Base-by-base conservation (phyloP, 1,140 invertebrate species). In the Leptinotarsa defecta region DNA sequence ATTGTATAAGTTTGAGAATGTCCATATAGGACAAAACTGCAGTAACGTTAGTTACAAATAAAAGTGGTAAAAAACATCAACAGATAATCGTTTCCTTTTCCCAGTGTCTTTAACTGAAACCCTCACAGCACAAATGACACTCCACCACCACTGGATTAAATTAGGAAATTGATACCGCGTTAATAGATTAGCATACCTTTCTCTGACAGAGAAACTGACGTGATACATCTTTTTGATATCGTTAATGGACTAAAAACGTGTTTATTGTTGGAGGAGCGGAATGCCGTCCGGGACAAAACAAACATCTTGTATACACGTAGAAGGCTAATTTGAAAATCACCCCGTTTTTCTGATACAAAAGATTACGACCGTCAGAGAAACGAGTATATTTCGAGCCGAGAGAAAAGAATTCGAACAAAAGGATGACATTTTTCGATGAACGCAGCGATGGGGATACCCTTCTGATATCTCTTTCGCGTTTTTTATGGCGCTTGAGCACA, bases 151-250 rank as follows among this genome's bases (percentile, higher is more conserved):
- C 67, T 68, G 67, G 13, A 43, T 3, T 68, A n/a, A 68, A 49
- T 68, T 68, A 68, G 67, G 67, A 68, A 68, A 68, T 68, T 68
- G 67, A 68, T 68, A 68, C 15, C 5, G 34, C 24, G 24, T 43
- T 43, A 48, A 43, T 13, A 68, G 67, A 68, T 68, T 68, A 68
- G 67, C 67, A 68, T 68, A 68, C 43, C 67, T 43, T 13, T 3
- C 24, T 17, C n/a, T 68, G 67, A 68, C 67, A n/a, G 24, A 68
- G 24, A 27, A 20, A 68, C 67, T 68, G 67, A 68, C 43, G 43
- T 19, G 67, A 68, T 68, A 68, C 67, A 68, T 68, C 67, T 68
- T 68, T 68, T 68, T 68, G 67, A 68, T 68, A 68, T 68, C 67
- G 34, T 19, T 68, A 68, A 68, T 68, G 67, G 67, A 68, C 67